phyloP scores from a whole-genome alignment of 1,140 invertebrate genomes.

The Aricia agestis region DNA sequence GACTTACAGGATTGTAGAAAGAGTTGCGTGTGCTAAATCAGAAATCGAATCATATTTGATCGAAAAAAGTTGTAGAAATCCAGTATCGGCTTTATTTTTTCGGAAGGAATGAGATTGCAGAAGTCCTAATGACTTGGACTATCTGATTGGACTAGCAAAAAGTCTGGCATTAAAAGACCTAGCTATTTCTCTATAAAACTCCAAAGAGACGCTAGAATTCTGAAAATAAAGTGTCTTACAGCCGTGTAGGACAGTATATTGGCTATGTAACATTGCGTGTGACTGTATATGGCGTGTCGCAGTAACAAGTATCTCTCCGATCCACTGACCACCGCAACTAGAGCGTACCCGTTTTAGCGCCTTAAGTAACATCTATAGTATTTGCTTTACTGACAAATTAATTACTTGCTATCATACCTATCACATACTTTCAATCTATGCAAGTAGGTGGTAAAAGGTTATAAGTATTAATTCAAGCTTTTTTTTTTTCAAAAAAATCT shows the following conservation, averaged over 20 bases:
- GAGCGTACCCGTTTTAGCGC: slow-evolving; percentile 38
- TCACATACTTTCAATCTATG: too few species aligned
- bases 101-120: neutral
- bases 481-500: too few species aligned
- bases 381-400: slow-evolving; percentile 26
- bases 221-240: too few species aligned
- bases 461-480: too few species aligned
- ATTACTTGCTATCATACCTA: slow-evolving; percentile 2
- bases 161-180: neutral
- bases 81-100: neutral
- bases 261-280: slow-evolving; percentile 5
- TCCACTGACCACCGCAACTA: slow-evolving; percentile 38
- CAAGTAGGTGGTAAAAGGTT: too few species aligned
- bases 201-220: too few species aligned
- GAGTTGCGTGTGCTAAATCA: neutral
- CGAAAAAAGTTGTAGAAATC: neutral
- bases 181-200: too few species aligned
- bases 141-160: neutral
- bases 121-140: neutral
- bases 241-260: too few species aligned
- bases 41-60: neutral
- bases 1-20: neutral
- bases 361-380: slow-evolving; percentile 38
- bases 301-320: slow-evolving; percentile 36
- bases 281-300: slow-evolving; percentile 4